Evolutionary conservation across 2,888 invertebrate genomes (phyloP).

Genomic region (Pachydiplax longipennis): DNA sequence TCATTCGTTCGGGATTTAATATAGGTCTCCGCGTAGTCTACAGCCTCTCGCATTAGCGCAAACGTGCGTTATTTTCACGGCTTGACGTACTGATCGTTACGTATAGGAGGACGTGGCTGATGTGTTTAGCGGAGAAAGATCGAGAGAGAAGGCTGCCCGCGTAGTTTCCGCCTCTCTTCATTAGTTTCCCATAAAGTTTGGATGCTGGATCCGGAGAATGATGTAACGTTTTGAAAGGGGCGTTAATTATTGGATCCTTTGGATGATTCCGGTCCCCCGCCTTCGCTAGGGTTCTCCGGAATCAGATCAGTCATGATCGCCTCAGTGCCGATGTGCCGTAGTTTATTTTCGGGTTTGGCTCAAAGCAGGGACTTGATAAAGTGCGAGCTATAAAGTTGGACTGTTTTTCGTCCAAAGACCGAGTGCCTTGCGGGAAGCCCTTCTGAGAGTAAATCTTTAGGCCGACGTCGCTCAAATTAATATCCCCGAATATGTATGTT

Average conservation of each 20-base stretch:
- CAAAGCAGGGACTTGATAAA: not conserved
- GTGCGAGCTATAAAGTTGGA: not conserved
- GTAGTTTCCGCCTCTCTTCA: not conserved
- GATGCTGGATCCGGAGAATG: not conserved
- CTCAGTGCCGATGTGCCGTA: not conserved
- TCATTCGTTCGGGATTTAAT: slow-evolving; percentile 13
- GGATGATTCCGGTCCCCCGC: not conserved
- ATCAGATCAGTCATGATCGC: not conserved
- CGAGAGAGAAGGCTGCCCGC: not conserved
- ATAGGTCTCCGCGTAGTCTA: not conserved
- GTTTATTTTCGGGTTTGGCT: not conserved
- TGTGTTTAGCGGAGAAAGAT: not conserved
- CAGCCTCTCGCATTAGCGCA: not conserved
- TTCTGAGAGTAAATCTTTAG: not conserved
- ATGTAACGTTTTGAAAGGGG: not conserved
- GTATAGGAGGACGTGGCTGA: not conserved
- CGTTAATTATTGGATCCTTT: slow-evolving; percentile 19
- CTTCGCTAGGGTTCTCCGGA: not conserved
- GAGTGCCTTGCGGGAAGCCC: not conserved
- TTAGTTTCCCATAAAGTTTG: slow-evolving; percentile 1
- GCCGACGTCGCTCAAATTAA: too few species aligned
- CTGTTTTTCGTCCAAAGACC: not conserved
- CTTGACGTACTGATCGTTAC: not conserved
- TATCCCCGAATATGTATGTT: too few species aligned
- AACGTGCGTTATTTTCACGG: not conserved